Evolutionary conservation across 2,113 vertebrate genomes (phyloP), one percentile per base, ranked within the genome.

Genomic region (Gallinago media): DNA sequence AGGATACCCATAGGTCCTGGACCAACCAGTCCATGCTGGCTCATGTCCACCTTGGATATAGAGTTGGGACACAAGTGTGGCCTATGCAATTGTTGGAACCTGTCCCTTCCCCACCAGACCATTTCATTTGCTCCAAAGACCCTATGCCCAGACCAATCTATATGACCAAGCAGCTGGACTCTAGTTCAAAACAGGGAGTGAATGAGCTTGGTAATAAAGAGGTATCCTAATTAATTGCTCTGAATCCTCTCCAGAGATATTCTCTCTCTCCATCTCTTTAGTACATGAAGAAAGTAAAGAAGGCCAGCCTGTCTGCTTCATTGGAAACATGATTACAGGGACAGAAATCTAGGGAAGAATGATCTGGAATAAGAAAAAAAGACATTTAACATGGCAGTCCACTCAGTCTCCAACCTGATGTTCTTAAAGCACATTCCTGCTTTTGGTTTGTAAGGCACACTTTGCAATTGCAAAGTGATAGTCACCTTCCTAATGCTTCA

Each of bases 361-460:
- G 6, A 58, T 32, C 25, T 73, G 8, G 40, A 67, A 6, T 46
- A 44, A 67, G 74, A 82, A 82, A 49, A 79, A 89, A 79, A 19
- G 52, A 5, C 25, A 52, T 58, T 62, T 68, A 47, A 63, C 5
- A 6, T 6, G 25, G 21, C 47, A 86, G 16, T 18, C 7, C 21
- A 25, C 17, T 86, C 16, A 11, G 13, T 38, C 42, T 88, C 31
- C 14, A 27, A 10, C 4, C 2, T 1, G 0, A 9, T 15, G 9
- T 50, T 90, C 17, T 59, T 27, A 31, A 31, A 67, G 32, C 6
- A 90, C 31, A 62, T 29, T 62, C 36, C 21, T 52, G 4, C 44
- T 2, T 2, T 54, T 65, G 34, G 20, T 46, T 75, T 54, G 2
- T 17, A 19, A 0, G 1, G 8, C n/a, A 68, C 20, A 38, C 25